phyloP scores from a whole-genome alignment of 2,888 invertebrate genomes.

The Leucophenga maculata region DNA sequence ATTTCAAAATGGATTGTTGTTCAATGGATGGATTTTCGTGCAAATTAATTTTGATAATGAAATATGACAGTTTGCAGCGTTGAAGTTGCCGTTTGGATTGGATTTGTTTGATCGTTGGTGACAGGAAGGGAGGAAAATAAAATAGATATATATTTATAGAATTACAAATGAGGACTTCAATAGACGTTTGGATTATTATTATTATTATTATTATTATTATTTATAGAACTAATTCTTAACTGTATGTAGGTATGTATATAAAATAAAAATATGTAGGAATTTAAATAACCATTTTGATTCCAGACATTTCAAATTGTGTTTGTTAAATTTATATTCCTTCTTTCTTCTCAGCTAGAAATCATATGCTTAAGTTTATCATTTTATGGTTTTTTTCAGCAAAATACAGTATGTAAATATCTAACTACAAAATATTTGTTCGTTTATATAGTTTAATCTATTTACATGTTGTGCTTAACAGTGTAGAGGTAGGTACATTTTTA shows the following conservation, averaged over 20 bases:
- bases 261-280: not conserved
- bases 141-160: slow-evolving; percentile 7
- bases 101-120: slow-evolving; percentile 6
- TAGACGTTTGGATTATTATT: not conserved
- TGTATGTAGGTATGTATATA: not conserved
- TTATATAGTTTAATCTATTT: slow-evolving; percentile 25
- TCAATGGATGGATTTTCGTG: not conserved
- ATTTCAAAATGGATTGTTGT: not conserved
- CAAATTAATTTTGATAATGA: not conserved
- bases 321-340: slow-evolving; percentile 8
- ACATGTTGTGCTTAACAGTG: no score
- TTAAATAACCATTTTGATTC: not conserved
- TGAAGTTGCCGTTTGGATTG: slow-evolving; percentile 5
- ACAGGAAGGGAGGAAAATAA: slow-evolving; percentile 15
- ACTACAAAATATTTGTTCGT: slow-evolving; percentile 29
- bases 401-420: slow-evolving; percentile 21
- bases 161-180: slow-evolving; percentile 5
- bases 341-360: not conserved
- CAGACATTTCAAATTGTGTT: slow-evolving; percentile 17
- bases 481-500: no score
- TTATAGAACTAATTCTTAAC: not conserved
- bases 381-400: slow-evolving; percentile 3
- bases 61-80: not conserved
- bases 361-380: not conserved
- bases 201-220: not conserved